These are phyloP conservation scores for Lasioglossum marginatum DNA, from an alignment of 2,888 invertebrate species.

Conservation along the genomic window DNA sequence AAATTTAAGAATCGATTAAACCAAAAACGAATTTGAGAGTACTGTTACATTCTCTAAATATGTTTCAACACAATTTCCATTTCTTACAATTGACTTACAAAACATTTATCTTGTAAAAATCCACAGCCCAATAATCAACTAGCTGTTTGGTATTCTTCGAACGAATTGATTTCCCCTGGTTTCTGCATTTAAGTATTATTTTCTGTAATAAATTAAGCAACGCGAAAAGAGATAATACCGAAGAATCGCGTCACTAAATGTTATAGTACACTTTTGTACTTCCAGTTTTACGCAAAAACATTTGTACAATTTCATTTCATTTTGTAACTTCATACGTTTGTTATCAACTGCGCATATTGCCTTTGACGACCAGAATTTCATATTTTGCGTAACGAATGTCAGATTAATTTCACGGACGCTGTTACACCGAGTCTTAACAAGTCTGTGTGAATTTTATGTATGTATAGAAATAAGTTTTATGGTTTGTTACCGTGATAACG, in stretches of 20 bases:
- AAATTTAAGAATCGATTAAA: no score
- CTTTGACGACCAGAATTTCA: neutral
- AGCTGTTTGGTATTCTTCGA: no score
- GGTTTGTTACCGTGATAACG: neutral
- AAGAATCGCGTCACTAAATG: neutral
- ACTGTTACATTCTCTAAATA: no score
- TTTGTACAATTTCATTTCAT: neutral
- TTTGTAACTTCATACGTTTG: neutral
- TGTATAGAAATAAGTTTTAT: neutral
- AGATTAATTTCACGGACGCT: neutral
- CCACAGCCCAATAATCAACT: neutral
- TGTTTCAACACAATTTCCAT: no score
- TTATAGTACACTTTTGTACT: neutral
- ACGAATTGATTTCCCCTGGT: neutral
- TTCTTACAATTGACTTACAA: neutral
- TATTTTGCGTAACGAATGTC: neutral
- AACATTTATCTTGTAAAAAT: neutral
- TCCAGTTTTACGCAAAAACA: neutral
- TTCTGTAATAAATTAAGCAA: neutral
- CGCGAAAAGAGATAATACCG: neutral
- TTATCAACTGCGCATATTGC: neutral
- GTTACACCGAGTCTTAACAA: neutral
- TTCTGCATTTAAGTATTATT: neutral
- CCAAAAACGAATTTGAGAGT: no score
- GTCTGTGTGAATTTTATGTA: neutral